Base-by-base conservation (phyloP, 2,797 vertebrate species). In the Sandelia bainsii region DNA sequence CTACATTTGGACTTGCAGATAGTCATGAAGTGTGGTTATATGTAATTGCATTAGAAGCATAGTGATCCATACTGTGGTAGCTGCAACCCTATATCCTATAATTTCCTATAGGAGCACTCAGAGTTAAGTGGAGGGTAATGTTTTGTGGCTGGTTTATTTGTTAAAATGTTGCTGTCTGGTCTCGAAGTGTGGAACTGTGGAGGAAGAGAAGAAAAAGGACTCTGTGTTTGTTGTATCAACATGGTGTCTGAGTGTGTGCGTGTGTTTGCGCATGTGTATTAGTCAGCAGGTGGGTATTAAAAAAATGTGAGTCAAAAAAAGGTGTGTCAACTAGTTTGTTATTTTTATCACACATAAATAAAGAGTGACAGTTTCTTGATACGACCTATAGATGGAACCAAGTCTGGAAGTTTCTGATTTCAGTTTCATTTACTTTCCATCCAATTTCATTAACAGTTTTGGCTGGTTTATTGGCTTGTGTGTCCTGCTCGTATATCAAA, bases 51-150 rank as follows among this genome's bases (percentile, higher is more conserved):
- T 93, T 89, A 90, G 75, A 75, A 83, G 53, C 77, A 70, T 56
- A 49, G 68, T 89, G 86, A 87, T 90, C 86, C 73, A 85, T 88
- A 86, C 73, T 91, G 91, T 80, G 88, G 89, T 87, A 74, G 72
- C 71, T 87, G 86, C 76, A 91, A 88, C 76, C 71, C 66, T 87
- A 83, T 91, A 87, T 79, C 72, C 67, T 44, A 59, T 80, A 73
- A 83, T 86, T 87, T 92, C 90, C 90, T 92, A 86, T 86, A 91
- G 90, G 89, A 92, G 88, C 89, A 90, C 89, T 94, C 84, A 80
- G 79, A 74, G 84, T 71, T 81, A 89, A 93, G 90, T 93, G 89
- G 79, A 75, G 25, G 69, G 88, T 93, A 93, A 93, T 93, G 92
- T 79, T 75, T 85, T 91, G 87, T 72, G 89, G 89, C 83, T 75